Evolutionary conservation across 2,797 vertebrate genomes (phyloP).

Genomic region (Tragelaphus oryx): DNA sequence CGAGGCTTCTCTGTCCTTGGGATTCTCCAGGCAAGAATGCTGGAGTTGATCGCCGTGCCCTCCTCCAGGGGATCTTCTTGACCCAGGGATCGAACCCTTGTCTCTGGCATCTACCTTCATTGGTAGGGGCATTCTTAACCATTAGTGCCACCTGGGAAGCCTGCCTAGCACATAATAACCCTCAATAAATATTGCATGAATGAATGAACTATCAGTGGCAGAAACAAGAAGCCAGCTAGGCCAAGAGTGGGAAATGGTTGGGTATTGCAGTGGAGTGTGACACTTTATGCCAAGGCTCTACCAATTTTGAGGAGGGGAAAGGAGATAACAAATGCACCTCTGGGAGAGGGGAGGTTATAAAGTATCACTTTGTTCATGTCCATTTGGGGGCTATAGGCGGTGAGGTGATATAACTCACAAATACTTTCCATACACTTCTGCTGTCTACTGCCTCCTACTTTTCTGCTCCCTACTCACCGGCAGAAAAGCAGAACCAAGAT

Average conservation of each 20-base stretch:
- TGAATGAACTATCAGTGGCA: neutral
- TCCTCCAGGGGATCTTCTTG: neutral
- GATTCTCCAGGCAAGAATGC: neutral
- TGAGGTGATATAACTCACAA: neutral
- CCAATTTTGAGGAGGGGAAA: neutral
- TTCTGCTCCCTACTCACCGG: neutral
- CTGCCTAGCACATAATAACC: neutral
- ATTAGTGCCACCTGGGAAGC: neutral
- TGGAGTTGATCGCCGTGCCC: neutral
- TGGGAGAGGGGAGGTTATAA: neutral
- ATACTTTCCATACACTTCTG: neutral
- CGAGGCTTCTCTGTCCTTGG: neutral
- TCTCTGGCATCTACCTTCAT: neutral
- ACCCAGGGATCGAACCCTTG: neutral
- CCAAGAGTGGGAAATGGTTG: neutral
- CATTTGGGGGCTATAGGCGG: neutral
- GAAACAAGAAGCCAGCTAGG: neutral
- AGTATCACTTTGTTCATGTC: neutral
- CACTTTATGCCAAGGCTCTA: neutral
- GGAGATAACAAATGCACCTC: neutral
- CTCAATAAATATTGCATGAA: neutral
- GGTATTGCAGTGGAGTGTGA: neutral
- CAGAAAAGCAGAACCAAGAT: neutral
- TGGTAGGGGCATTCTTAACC: neutral
- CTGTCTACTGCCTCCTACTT: neutral